A percentile compares a stretch with the other conserved stretches of the same genome.
Conservation (phyloP, 2,888 invertebrate genomes). For the Folsomia manolachei region DNA sequence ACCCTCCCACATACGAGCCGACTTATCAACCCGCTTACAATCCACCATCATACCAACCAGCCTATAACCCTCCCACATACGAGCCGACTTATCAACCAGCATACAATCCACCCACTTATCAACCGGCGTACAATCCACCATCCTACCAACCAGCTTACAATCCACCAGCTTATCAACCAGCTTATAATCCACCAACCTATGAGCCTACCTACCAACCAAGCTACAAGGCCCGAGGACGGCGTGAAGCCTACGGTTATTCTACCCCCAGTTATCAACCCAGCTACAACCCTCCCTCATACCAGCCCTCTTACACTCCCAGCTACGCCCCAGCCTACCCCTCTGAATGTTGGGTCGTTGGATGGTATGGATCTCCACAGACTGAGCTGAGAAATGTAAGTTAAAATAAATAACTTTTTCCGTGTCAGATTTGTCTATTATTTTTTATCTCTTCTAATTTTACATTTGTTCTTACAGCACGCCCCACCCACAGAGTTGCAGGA, state of each 20-base stretch:
- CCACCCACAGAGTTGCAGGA: conserved; percentile 4
- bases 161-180: conserved; percentile 20
- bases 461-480: conserved; percentile 19
- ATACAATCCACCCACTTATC: conserved; percentile 13
- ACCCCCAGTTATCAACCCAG: neutral
- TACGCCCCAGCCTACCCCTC: conserved; percentile 24
- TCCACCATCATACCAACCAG: conserved; percentile 21
- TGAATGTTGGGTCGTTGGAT: conserved; percentile 45
- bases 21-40: neutral
- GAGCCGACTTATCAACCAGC: conserved; percentile 6
- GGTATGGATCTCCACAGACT: conserved; percentile 41
- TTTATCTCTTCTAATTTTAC: too few relatives aligned
- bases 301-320: conserved; percentile 10
- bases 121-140: conserved; percentile 15
- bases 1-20: conserved; percentile 7
- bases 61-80: conserved; percentile 18
- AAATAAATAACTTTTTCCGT: neutral
- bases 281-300: conserved; percentile 6
- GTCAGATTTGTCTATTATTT: conserved; percentile 1
- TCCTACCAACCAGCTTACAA: conserved; percentile 13
- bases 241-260: conserved; percentile 14
- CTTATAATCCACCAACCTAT: conserved; percentile 19
- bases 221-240: neutral
- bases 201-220: conserved; percentile 16
- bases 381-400: conserved; percentile 37